Conservation (phyloP, 1,140 invertebrate species). For the Heterodera schachtii region DNA sequence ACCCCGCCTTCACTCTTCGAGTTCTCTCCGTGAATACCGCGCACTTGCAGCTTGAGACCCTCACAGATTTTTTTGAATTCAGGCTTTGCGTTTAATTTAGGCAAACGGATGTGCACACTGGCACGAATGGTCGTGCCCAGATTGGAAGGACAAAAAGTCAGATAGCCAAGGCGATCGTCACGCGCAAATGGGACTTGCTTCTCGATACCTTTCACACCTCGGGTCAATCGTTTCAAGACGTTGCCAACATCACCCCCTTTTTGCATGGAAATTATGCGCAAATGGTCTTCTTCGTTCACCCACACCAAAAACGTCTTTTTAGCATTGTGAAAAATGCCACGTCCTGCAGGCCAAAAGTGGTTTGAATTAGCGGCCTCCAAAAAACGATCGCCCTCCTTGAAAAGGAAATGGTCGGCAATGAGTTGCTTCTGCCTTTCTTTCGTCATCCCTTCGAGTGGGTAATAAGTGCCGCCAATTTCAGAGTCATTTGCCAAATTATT, state of each 20-base stretch:
- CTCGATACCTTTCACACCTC: constrained; percentile 72
- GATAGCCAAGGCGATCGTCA: constrained; percentile 87
- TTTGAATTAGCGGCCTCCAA: constrained; percentile 79
- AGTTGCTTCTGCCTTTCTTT: constrained; percentile 55
- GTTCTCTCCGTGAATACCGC: constrained; percentile 67
- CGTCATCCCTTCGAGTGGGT: constrained; percentile 49
- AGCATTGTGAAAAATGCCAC: constrained; percentile 92
- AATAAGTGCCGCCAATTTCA: constrained; percentile 78
- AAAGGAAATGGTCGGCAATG: constrained; percentile 83
- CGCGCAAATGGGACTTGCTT: constrained; percentile 87
- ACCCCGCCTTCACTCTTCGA: constrained; percentile 82
- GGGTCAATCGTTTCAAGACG: constrained; percentile 82
- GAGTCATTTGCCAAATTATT: constrained; percentile 57
- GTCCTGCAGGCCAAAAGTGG: constrained; percentile 80
- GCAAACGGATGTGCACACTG: constrained; percentile 94
- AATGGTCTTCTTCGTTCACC: constrained; percentile 95
- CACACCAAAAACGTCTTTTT: constrained; percentile 89
- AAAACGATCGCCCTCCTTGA: constrained; percentile 80
- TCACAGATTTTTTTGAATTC: constrained; percentile 77
- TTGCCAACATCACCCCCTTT: constrained; percentile 80
- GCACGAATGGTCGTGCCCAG: constrained; percentile 89
- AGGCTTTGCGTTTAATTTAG: constrained; percentile 82
- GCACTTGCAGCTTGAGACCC: constrained; percentile 29
- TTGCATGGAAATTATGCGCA: constrained; percentile 91
- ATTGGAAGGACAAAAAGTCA: constrained; percentile 88